Evolutionary conservation across 2,113 vertebrate genomes (phyloP).

Genomic region (Tragelaphus imberbis): DNA sequence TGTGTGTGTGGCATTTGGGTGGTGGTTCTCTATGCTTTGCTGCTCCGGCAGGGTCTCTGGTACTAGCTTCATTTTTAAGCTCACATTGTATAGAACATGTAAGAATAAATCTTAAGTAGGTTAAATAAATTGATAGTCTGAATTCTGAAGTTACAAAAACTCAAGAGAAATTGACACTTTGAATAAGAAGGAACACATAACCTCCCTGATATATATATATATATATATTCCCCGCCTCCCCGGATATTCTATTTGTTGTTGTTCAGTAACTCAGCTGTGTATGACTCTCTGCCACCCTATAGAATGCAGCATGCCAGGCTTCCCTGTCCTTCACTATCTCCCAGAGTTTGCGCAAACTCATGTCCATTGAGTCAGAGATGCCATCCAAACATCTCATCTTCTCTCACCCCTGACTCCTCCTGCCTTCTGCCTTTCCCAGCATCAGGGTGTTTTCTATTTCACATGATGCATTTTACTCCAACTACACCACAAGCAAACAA

Average conservation of each 20-base stretch:
- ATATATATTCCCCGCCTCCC: no score
- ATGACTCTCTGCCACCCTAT: accelerated
- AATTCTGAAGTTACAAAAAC: not conserved
- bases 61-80: not conserved
- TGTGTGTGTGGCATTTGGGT: accelerated
- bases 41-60: not conserved
- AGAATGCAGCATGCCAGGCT: not conserved
- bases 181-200: not conserved
- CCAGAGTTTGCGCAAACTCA: not conserved
- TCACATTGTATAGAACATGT: not conserved
- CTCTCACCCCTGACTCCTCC: not conserved
- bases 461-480: not conserved
- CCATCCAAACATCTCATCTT: not conserved
- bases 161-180: not conserved
- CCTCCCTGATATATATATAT: not conserved
- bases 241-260: not conserved
- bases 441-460: not conserved
- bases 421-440: not conserved
- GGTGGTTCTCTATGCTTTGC: not conserved
- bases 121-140: not conserved
- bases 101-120: not conserved
- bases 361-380: not conserved
- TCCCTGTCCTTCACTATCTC: not conserved
- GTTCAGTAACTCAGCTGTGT: not conserved
- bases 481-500: not conserved